Base-by-base conservation (phyloP, 2,113 vertebrate species). In the Caranx ignobilis region DNA sequence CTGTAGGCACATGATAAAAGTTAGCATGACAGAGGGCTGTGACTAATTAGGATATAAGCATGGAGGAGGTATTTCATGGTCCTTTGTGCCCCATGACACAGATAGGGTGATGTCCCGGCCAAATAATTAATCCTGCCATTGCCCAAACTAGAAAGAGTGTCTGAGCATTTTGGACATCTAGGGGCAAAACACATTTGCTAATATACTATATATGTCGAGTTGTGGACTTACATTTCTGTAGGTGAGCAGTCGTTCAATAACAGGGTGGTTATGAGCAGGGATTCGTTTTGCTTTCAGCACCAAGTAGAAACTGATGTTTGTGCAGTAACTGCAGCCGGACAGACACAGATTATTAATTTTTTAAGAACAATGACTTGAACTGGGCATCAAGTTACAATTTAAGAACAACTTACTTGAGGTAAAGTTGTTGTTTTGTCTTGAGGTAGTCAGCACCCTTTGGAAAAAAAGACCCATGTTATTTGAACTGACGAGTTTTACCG, bases 301-400 rank as follows among this genome's bases (percentile, higher is more conserved):
- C 93, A 99, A 85, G 59, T 99, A 99, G 92, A 99, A 99, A 43
- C 97, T 98, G 87, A 99, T 97, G 77, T 99, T 99, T 85, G 96
- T 95, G 83, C 98, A 99, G 71, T 99, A 99, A 86, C 96, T 96
- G 77, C 1, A 31, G 50, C 4, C 45, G 34, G 66, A 77, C 26
- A 26, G 31, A 91, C 18, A 56, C 10, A 64, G 6, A 61, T 21
- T 16, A 47, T 48, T 37, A 12, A 7, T 12, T 1, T 52, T 0
- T 60, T 11, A 54, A 50, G 3, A 9, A 50, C 35, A 11, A 11
- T 0, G 8, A 34, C 11, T 11, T 32, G 13, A 63, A 10, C 41
- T 41, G 47, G 6, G 3, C 16, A 13, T 6, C 4, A 31, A 15
- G 19, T 16, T 43, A 39, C 6, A 68, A 32, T 26, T 69, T 34